These are phyloP conservation scores for Leptinotarsa juncta DNA, from an alignment of 2,888 invertebrate genomes.

Conservation along the genomic window DNA sequence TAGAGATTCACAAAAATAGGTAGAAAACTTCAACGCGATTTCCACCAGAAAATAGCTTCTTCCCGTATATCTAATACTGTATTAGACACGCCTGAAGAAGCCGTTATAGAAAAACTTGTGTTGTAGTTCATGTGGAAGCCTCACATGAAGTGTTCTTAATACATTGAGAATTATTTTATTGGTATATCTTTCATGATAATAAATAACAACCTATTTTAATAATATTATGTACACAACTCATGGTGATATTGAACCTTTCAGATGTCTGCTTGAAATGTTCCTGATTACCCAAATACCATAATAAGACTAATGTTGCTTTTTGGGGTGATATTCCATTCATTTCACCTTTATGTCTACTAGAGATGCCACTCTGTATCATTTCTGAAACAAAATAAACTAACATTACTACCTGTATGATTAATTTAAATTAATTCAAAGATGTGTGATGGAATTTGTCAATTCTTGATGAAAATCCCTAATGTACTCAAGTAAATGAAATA, in stretches of 20 bases:
- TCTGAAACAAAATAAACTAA: slow-evolving; percentile 31
- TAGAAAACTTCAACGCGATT: no score
- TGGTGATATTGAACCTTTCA: slow-evolving; percentile 40
- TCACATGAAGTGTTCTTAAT: no score
- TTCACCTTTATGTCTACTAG: slow-evolving; percentile 35
- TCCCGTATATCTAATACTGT: no score
- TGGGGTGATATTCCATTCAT: slow-evolving; percentile 36
- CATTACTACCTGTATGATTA: background rate
- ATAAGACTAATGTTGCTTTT: slow-evolving; percentile 39
- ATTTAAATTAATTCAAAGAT: background rate
- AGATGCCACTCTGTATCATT: slow-evolving; percentile 32
- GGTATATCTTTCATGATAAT: background rate
- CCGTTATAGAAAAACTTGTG: no score
- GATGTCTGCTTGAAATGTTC: slow-evolving; percentile 41
- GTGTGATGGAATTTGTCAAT: background rate
- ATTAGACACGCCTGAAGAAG: no score
- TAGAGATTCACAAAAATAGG: no score
- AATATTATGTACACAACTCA: slow-evolving; percentile 35
- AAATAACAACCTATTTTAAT: slow-evolving; percentile 34
- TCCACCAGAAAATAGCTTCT: no score
- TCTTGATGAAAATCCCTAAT: no score
- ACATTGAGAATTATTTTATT: background rate
- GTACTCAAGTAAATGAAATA: no score
- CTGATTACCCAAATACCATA: slow-evolving; percentile 42
- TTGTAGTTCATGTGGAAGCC: no score